Evolutionary conservation across 30 jellyfish, hydroid and myxozoan genomes (phyloP).

Genomic region (Nemopilema nomurai): DNA sequence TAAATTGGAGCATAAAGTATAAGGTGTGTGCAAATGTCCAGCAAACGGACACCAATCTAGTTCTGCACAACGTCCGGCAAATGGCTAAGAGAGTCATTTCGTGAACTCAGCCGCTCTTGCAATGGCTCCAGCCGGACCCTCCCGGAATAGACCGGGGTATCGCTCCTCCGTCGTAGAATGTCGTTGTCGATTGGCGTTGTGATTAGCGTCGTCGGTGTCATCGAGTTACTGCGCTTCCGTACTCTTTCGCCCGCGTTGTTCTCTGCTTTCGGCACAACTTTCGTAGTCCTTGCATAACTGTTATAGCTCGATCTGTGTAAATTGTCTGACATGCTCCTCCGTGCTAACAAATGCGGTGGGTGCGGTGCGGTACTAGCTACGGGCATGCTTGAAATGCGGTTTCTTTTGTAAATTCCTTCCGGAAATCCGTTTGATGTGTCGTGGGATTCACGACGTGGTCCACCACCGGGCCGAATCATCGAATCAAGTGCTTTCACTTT

Average conservation of each 20-base stretch:
- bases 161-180: conserved; percentile 48
- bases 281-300: not conserved
- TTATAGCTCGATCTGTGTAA: not conserved
- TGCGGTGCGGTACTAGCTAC: not conserved
- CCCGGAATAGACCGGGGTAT: conserved; percentile 47
- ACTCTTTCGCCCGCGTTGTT: not conserved
- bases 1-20: too few relatives aligned
- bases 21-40: too few relatives aligned
- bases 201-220: conserved; percentile 22
- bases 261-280: conserved; percentile 7
- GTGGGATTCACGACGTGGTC: conserved; percentile 30
- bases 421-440: conserved; percentile 26
- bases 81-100: not conserved
- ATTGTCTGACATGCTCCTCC: conserved; percentile 54
- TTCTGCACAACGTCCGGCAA: conserved; percentile 50
- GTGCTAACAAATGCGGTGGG: conserved; percentile 30
- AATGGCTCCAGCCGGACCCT: conserved; percentile 15
- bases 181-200: conserved; percentile 28
- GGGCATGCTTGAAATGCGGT: conserved; percentile 62
- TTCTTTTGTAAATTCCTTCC: conserved; percentile 20
- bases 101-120: conserved; percentile 2
- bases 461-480: conserved; percentile 7
- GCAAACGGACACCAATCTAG: not conserved
- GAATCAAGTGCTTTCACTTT: conserved; percentile 68
- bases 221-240: conserved; percentile 62